A percentile compares a stretch with the other conserved stretches of the same genome.
Conservation (phyloP, 2,797 vertebrate genomes). For the Serranus cabrilla region DNA sequence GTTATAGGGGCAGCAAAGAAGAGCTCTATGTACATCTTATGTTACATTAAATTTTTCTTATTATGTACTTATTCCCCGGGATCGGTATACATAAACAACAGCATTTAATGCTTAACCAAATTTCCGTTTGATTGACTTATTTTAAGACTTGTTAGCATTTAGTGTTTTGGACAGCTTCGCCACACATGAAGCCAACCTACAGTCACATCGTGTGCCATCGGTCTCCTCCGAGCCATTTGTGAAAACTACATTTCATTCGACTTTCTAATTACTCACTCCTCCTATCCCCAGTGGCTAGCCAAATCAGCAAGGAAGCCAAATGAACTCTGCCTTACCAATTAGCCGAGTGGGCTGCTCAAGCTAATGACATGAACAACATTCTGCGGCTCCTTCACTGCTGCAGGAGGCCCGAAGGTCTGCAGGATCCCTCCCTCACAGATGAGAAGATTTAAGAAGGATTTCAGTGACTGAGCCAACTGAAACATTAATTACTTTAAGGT, state of each 20-base stretch:
- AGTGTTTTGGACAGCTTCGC: conserved; percentile 24
- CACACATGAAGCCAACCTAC: conserved; percentile 35
- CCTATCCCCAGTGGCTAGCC: conserved; percentile 71
- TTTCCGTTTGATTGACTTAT: neutral
- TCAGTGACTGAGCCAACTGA: conserved; percentile 61
- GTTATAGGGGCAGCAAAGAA: neutral
- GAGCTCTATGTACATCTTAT: no score
- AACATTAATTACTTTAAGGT: conserved; percentile 76
- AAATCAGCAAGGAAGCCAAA: conserved; percentile 75
- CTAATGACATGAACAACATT: conserved; percentile 76
- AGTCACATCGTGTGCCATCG: conserved; percentile 33
- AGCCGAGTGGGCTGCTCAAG: conserved; percentile 72
- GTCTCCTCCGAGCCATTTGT: conserved; percentile 57
- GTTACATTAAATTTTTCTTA: no score
- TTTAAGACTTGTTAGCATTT: conserved; percentile 21
- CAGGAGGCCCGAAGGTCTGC: conserved; percentile 73
- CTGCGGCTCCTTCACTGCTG: conserved; percentile 64
- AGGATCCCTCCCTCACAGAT: conserved; percentile 68
- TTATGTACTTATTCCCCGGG: no score
- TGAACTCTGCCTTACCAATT: conserved; percentile 82
- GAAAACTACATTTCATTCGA: conserved; percentile 72
- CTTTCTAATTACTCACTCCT: conserved; percentile 76
- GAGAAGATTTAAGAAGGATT: conserved; percentile 74
- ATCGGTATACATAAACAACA: no score
- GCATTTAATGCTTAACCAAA: neutral